These are phyloP conservation scores for Hyaena hyaena DNA, from an alignment of 2,113 vertebrate genomes.

Conservation along the genomic window DNA sequence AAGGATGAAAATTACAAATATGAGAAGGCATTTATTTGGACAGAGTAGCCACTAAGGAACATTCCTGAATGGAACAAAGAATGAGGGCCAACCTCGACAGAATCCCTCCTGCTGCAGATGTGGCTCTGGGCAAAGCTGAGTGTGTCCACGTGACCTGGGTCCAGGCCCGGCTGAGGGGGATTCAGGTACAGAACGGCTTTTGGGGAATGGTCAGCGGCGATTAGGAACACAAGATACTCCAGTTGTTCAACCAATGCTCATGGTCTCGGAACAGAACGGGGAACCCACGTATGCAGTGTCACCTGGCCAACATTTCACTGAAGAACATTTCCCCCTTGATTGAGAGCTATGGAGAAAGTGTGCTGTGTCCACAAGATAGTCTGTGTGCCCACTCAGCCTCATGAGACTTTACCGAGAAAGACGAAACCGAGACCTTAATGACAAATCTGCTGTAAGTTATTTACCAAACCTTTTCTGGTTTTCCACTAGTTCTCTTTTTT, in stretches of 20 bases:
- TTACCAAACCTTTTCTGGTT: not conserved
- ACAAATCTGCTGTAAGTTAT: not conserved
- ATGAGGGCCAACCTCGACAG: not conserved
- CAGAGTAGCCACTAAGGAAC: not conserved
- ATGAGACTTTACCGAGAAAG: not conserved
- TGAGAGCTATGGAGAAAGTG: not conserved
- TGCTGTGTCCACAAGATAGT: fast-evolving
- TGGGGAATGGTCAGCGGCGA: no score
- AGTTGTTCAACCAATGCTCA: not conserved
- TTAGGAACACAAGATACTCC: not conserved
- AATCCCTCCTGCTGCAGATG: not conserved
- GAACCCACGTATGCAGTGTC: no score
- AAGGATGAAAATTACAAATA: not conserved
- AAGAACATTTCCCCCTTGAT: not conserved
- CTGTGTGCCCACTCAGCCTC: no score
- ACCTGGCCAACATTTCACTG: not conserved
- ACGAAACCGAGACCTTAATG: not conserved
- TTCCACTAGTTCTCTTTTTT: not conserved
- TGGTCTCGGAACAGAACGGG: not conserved
- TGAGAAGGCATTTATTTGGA: not conserved
- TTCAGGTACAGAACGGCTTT: not conserved
- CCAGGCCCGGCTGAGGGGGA: not conserved
- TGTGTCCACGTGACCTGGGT: not conserved
- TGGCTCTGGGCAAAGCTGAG: not conserved
- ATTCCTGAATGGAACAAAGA: not conserved